Base-by-base conservation (phyloP, 2,797 vertebrate species). In the Danio choprae region DNA sequence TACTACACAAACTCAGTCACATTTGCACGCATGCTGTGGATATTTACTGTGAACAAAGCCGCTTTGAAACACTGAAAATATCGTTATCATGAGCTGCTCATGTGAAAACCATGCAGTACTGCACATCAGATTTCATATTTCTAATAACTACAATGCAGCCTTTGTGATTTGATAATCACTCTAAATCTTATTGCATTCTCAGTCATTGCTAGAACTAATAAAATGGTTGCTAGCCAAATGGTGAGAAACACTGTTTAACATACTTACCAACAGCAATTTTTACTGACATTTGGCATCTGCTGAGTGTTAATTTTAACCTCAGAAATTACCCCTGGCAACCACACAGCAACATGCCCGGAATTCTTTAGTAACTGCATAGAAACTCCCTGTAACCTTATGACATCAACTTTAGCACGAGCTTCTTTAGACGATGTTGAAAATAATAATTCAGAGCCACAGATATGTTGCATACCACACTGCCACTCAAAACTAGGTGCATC, bases 401-500 rank as follows among this genome's bases (percentile, higher is more conserved):
- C 0, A 0, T 69, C 65, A 51, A 38, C 15, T 46, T 60, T n/a
- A 29, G 13, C 13, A 11, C 22, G 48, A 18, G 44, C 15, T 6
- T 55, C 2, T 55, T 10, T 4, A 53, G 8, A 41, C 41, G 12
- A 10, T 18, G 36, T 51, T 75, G 46, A 36, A 20, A 53, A 29
- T 64, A 12, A 18, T 56, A 22, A 71, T 71, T 55, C 51, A 40
- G 41, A 59, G 7, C 3, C 22, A 46, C 29, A 20, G 29, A 59
- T 44, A 67, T 46, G 16, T 53, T 53, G 20, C 51, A 4, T 48
- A 48, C 11, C 60, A 63, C n/a, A 40, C 22, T 56, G 9, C 16
- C 48, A 55, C 40, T 63, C 81, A 79, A 20, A 69, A 41, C 13
- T 36, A 56, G 8, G 79, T 60, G 8, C 7, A 75, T 79, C n/a